These are phyloP conservation scores for Crossaster papposus DNA, from an alignment of 53 echinoderm and acorn worm species.

Conservation along the genomic window DNA sequence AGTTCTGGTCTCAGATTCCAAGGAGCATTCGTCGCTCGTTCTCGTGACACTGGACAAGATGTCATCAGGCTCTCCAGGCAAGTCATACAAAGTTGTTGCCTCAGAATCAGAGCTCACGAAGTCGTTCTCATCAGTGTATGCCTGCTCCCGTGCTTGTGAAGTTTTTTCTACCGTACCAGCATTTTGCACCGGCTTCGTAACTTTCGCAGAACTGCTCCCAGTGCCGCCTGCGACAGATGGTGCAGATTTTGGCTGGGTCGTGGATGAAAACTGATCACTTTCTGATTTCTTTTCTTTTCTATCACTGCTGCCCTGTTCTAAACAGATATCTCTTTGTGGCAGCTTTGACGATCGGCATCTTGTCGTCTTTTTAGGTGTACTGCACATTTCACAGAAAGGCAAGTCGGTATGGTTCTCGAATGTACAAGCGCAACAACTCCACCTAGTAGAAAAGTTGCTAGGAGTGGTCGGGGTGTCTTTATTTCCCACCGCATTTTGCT, in stretches of 20 bases:
- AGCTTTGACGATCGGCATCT: constrained; percentile 19
- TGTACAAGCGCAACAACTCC: constrained; percentile 81
- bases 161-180: background rate
- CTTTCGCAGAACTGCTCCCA: background rate
- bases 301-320: background rate
- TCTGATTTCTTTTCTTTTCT: background rate
- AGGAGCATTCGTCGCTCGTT: background rate
- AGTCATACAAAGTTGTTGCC: background rate
- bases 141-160: background rate
- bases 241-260: background rate
- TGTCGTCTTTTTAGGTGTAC: constrained; percentile 63
- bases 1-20: background rate
- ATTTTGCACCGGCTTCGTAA: background rate
- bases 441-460: background rate
- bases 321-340: background rate
- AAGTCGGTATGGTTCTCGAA: constrained; percentile 73
- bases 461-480: background rate
- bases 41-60: background rate
- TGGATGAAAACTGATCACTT: background rate
- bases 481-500: background rate
- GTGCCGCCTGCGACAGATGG: too few species aligned
- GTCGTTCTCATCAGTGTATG: background rate
- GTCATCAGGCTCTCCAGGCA: background rate
- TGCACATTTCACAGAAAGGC: constrained; percentile 83
- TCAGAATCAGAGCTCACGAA: background rate